These are phyloP conservation scores for Anneissia japonica DNA, from an alignment of 35 echinoderm and acorn worm genomes.

Conservation along the genomic window DNA sequence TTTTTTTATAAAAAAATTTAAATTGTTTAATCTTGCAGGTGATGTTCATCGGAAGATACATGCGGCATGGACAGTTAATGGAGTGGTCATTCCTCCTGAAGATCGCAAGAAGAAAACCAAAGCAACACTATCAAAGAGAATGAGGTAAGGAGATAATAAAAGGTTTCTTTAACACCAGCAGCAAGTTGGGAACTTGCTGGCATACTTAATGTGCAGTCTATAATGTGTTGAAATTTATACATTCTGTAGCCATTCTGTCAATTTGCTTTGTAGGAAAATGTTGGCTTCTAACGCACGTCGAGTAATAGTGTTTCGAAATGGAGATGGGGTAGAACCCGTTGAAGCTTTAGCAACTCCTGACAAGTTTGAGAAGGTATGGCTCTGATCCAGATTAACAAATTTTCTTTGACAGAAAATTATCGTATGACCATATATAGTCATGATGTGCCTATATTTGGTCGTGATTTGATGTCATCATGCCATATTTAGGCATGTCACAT, in stretches of 20 bases:
- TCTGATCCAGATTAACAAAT: background rate
- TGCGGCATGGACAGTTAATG: slow-evolving; percentile 85
- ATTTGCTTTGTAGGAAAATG: slow-evolving; percentile 63
- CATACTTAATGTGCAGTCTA: no score
- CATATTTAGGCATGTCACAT: no score
- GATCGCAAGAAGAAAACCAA: slow-evolving; percentile 56
- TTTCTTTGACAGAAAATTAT: no score
- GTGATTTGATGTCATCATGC: no score
- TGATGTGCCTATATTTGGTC: no score
- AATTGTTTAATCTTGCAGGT: slow-evolving; percentile 22
- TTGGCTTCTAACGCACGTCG: slow-evolving; percentile 55
- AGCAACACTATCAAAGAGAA: slow-evolving; percentile 54
- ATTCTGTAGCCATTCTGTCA: no score
- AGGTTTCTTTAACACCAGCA: no score
- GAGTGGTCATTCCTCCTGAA: slow-evolving; percentile 62
- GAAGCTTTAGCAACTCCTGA: slow-evolving; percentile 59
- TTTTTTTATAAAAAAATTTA: background rate
- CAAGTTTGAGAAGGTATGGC: slow-evolving; percentile 59
- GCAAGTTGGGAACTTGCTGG: no score
- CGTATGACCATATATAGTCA: no score
- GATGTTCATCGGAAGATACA: slow-evolving; percentile 74
- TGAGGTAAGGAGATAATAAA: slow-evolving; percentile 50
- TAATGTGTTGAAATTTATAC: no score
- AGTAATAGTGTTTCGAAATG: slow-evolving; percentile 77
- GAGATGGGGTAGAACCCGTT: slow-evolving; percentile 59